Evolutionary conservation across 2,113 vertebrate genomes (phyloP).

Genomic region (Chascanopsetta lugubris): DNA sequence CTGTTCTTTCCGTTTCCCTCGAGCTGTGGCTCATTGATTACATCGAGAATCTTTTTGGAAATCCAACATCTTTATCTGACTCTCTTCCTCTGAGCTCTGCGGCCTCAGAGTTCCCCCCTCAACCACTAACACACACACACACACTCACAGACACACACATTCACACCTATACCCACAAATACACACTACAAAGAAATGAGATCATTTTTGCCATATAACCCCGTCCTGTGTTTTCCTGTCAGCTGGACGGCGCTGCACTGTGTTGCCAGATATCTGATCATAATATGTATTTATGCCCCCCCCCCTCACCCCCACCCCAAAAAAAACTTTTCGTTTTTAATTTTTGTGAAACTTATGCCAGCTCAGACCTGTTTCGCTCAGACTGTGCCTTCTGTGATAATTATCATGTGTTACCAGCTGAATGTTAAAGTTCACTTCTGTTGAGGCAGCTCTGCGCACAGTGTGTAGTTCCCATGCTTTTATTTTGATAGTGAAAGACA

Average conservation of each 20-base stretch:
- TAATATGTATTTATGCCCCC: no score
- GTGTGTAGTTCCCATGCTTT: no score
- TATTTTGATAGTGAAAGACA: no score
- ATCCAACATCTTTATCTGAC: conserved; percentile 72
- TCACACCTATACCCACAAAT: conserved; percentile 30
- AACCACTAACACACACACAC: conserved; percentile 29
- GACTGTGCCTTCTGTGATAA: no score
- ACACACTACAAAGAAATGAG: conserved; percentile 1
- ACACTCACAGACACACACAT: conserved; percentile 7
- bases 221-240: conserved; percentile 27
- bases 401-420: no score
- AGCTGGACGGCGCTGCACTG: background rate
- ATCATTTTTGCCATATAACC: conserved; percentile 31
- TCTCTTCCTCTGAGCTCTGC: conserved; percentile 53
- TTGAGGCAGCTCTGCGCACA: no score
- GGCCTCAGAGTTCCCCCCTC: conserved; percentile 49
- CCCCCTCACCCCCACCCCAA: no score
- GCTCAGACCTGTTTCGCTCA: no score
- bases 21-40: conserved; percentile 74
- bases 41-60: conserved; percentile 69
- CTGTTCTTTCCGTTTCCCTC: conserved; percentile 75
- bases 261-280: no score
- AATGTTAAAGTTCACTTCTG: no score
- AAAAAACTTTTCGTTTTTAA: no score
- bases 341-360: no score